These are phyloP conservation scores for Sarcophaga bullata DNA, from an alignment of 1,140 invertebrate species.

Conservation along the genomic window DNA sequence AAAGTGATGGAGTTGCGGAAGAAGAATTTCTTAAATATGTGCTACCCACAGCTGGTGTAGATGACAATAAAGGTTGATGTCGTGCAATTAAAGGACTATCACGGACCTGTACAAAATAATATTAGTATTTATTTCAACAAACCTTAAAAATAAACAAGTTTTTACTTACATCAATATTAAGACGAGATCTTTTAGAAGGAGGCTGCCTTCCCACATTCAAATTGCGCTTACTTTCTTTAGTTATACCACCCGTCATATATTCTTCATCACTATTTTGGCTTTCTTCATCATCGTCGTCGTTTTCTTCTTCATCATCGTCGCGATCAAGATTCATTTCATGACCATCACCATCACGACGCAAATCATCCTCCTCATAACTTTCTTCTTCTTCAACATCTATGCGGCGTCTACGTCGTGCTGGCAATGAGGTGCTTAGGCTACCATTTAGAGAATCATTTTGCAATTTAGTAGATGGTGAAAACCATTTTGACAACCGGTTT, in stretches of 20 bases:
- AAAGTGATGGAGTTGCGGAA: background rate
- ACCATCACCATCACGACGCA: constrained; percentile 5
- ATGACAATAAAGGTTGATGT: constrained; percentile 46
- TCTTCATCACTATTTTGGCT: constrained; percentile 52
- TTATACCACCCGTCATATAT: constrained; percentile 45
- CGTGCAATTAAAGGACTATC: constrained; percentile 45
- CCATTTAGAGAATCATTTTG: constrained; percentile 45
- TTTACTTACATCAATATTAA: constrained; percentile 44
- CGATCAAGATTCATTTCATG: constrained; percentile 4
- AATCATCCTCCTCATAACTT: constrained; percentile 46
- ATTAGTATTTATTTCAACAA: background rate
- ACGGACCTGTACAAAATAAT: constrained; percentile 40
- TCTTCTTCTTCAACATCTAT: constrained; percentile 53
- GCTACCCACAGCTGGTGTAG: constrained; percentile 41
- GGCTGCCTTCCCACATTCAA: constrained; percentile 35
- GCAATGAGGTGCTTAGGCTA: background rate
- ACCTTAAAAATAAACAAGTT: too few relatives aligned
- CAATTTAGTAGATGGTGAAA: constrained; percentile 51
- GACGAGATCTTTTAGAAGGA: constrained; percentile 40
- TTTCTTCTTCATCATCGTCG: constrained; percentile 31
- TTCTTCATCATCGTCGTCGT: constrained; percentile 42
- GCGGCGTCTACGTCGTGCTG: constrained; percentile 49
- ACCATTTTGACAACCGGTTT: constrained; percentile 56
- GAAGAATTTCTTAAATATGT: constrained; percentile 19
- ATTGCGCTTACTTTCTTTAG: constrained; percentile 1